Evolutionary conservation across 1,140 invertebrate genomes (phyloP).

Genomic region (Drosophila fuyamai): DNA sequence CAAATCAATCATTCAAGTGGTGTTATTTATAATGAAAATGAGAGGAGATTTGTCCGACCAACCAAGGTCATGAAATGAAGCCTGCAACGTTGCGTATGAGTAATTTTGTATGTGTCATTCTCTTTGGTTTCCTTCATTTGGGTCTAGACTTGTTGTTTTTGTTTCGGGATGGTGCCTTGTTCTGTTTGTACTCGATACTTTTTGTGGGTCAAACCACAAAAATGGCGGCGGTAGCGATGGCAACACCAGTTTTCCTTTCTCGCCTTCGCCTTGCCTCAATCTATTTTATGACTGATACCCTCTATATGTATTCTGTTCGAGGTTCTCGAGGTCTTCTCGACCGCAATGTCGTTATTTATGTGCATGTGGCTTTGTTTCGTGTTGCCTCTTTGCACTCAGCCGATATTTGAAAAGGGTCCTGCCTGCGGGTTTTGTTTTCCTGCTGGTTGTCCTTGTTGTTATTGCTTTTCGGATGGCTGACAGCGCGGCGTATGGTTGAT

Average conservation of each 20-base stretch:
- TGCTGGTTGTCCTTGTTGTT: slow-evolving; percentile 37
- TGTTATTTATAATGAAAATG: slow-evolving; percentile 12
- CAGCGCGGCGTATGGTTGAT: slow-evolving; percentile 37
- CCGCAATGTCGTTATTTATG: slow-evolving; percentile 76
- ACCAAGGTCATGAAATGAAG: slow-evolving; percentile 5
- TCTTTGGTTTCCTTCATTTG: background rate
- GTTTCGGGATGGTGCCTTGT: slow-evolving; percentile 2
- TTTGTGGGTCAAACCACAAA: slow-evolving; percentile 77
- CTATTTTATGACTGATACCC: slow-evolving; percentile 59
- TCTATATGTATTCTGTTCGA: slow-evolving; percentile 11
- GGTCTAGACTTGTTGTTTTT: slow-evolving; percentile 33
- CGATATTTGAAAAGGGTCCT: slow-evolving; percentile 70
- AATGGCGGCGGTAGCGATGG: slow-evolving; percentile 45
- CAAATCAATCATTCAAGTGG: slow-evolving; percentile 24
- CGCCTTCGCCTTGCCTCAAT: slow-evolving; percentile 36
- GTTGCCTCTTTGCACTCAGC: slow-evolving; percentile 26
- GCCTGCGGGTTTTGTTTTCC: slow-evolving; percentile 35
- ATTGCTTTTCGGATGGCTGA: slow-evolving; percentile 31
- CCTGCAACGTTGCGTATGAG: slow-evolving; percentile 54
- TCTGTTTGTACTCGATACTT: slow-evolving; percentile 46
- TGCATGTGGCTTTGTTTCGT: slow-evolving; percentile 75
- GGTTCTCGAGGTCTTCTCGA: slow-evolving; percentile 58
- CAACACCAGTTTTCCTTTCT: slow-evolving; percentile 44
- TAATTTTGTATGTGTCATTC: slow-evolving; percentile 31
- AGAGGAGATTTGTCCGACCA: background rate